A percentile compares a stretch with the other conserved stretches of the same genome.
phyloP scores from a whole-genome alignment of 2,797 vertebrate species.

The Babyrousa celebensis region DNA sequence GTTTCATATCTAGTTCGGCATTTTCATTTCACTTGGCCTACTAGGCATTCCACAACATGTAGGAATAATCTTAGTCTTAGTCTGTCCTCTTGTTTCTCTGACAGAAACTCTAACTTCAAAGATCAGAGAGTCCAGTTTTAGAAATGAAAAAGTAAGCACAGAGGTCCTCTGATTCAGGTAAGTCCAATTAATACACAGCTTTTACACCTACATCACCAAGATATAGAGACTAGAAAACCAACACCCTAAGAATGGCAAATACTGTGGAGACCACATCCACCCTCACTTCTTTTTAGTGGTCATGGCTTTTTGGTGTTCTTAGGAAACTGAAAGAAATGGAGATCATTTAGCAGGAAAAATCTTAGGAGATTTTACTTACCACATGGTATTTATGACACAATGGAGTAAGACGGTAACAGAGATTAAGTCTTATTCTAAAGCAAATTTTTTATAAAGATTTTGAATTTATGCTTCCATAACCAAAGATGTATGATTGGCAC shows the following conservation, averaged over 20 bases:
- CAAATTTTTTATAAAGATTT: conserved; percentile 35
- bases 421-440: not conserved
- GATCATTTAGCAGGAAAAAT: conserved; percentile 10
- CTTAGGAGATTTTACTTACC: conserved; percentile 1
- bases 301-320: conserved; percentile 6
- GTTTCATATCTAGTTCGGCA: not conserved
- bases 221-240: not conserved
- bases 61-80: conserved; percentile 7
- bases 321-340: conserved; percentile 25
- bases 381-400: not conserved
- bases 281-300: not conserved
- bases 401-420: not conserved
- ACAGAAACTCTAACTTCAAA: conserved; percentile 41
- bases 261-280: not conserved
- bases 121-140: conserved; percentile 17
- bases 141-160: conserved; percentile 22
- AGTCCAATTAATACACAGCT: not conserved
- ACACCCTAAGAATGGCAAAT: not conserved
- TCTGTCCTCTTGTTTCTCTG: not conserved
- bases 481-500: not conserved
- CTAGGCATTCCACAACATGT: not conserved
- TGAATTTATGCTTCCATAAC: conserved; percentile 44
- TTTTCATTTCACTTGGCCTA: not conserved
- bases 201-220: not conserved
- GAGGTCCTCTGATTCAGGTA: not conserved